A percentile compares a stretch with the other conserved stretches of the same genome.
Conservation (phyloP, 1,140 invertebrate species). For the Rhagoletis pomonella region DNA sequence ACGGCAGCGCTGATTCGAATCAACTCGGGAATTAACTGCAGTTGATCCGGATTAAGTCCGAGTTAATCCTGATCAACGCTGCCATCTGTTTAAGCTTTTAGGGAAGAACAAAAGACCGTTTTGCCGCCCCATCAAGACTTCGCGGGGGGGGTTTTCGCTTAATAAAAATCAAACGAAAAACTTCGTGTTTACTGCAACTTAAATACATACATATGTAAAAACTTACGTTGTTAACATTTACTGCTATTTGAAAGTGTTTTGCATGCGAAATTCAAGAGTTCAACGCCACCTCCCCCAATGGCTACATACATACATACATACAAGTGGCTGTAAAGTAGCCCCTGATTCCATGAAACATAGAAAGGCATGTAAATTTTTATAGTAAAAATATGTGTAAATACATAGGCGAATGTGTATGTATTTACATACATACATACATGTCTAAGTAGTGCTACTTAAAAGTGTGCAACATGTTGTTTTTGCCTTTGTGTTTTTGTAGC, state of each 20-base stretch:
- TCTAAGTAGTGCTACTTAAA: background rate
- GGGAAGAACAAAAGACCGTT: too few species aligned
- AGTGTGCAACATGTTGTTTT: slow-evolving; percentile 6
- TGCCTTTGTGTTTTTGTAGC: background rate
- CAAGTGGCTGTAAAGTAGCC: background rate
- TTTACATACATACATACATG: background rate
- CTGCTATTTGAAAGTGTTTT: background rate
- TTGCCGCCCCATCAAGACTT: too few species aligned
- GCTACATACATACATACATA: too few species aligned
- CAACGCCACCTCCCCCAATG: background rate
- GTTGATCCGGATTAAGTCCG: too few species aligned
- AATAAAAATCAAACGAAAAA: too few species aligned
- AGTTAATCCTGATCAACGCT: too few species aligned
- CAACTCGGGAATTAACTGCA: too few species aligned
- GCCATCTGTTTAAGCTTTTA: too few species aligned
- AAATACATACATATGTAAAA: too few species aligned
- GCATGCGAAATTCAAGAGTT: background rate
- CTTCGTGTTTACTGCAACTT: too few species aligned
- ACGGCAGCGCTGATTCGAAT: too few species aligned
- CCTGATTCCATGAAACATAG: slow-evolving; percentile 16
- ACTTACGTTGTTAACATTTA: background rate
- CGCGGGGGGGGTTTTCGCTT: too few species aligned
- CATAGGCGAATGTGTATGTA: background rate
- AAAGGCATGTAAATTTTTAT: slow-evolving; percentile 36
- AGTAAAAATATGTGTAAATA: background rate